Percentiles rank a stretch among this genome's conserved stretches.
Evolutionary conservation across 2,888 invertebrate genomes (phyloP).

Genomic region (Acleris literana): DNA sequence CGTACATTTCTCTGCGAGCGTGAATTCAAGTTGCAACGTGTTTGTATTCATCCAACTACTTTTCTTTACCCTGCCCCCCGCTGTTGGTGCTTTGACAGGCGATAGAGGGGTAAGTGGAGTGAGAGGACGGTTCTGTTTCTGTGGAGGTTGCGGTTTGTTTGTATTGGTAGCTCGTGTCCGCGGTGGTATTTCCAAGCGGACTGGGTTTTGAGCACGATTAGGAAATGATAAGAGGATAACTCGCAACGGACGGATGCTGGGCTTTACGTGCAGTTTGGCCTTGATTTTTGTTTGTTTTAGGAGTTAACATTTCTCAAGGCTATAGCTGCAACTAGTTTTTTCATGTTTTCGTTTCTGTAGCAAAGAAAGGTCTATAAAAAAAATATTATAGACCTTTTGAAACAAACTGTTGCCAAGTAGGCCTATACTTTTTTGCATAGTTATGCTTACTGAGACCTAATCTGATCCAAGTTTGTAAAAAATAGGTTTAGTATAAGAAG

Average conservation of each 20-base stretch:
- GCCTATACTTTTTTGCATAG: no score
- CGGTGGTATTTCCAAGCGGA: constrained; percentile 51
- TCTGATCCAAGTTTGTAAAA: no score
- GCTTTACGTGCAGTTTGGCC: constrained; percentile 31
- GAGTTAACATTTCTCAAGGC: constrained; percentile 13
- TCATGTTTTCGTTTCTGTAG: no score
- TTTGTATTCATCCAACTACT: constrained; percentile 44
- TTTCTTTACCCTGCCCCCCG: constrained; percentile 49
- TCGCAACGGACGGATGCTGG: constrained; percentile 35
- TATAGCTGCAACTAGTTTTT: background rate
- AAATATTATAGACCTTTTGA: no score
- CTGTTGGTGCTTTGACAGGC: constrained; percentile 35
- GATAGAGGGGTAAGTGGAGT: constrained; percentile 47
- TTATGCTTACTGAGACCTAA: no score
- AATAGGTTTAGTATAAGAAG: no score
- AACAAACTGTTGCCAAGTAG: no score
- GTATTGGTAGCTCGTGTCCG: constrained; percentile 43
- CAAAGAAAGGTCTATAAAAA: no score
- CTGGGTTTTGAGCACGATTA: constrained; percentile 48
- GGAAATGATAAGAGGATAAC: constrained; percentile 46
- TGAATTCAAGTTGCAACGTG: constrained; percentile 59
- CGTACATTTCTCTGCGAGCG: constrained; percentile 50
- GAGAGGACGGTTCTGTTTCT: constrained; percentile 36
- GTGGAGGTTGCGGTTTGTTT: constrained; percentile 25
- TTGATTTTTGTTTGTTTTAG: constrained; percentile 22